Evolutionary conservation across 92 coral and sea anemone genomes (phyloP), one percentile per base, ranked within the genome.

Genomic region (Meandrina meandrites): DNA sequence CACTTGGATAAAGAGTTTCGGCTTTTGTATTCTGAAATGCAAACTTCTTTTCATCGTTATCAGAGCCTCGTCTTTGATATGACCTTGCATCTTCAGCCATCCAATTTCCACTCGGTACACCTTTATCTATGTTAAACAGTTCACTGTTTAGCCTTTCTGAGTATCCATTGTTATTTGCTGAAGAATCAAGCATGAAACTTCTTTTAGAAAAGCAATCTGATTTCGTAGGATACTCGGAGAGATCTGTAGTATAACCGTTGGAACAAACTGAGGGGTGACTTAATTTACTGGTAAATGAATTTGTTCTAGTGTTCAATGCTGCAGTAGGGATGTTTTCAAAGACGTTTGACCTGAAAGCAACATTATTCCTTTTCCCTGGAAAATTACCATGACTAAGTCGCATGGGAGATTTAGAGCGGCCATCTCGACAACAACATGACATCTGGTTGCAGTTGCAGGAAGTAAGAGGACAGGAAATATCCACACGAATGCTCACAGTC

Each of bases 401-500:
- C 48, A 62, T 9, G 4, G 83, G 74, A 69, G 64, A 48, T 37
- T 21, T 31, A 3, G 48, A 3, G 24, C 40, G 11, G 77, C 64
- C 32, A 77, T 35, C 75, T 58, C 17, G 8, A 24, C 74, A 45
- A 62, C 81, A 75, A 24, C 80, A 76, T 3, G 75, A 75, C 56
- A 60, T 45, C 14, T 76, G 66, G 35, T 78, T 66, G 76, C 58
- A 42, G 31, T 73, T 69, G 22, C 83, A 85, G 5, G 88, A 51
- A 40, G 74, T 66, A 54, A 60, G 36, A 76, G 88, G 88, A 18
- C 88, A 85, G 19, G 88, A 76, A 35, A 85, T 85, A 24, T 85
- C 83, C 9, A 85, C 88, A 27, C 83, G 88, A 66, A 85, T 85
- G 31, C 88, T 85, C 32, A 85, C 77, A 62, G 88, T 85, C 47